Conservation (phyloP, 2,888 invertebrate genomes). For the Pycnomerus fuliginosus region DNA sequence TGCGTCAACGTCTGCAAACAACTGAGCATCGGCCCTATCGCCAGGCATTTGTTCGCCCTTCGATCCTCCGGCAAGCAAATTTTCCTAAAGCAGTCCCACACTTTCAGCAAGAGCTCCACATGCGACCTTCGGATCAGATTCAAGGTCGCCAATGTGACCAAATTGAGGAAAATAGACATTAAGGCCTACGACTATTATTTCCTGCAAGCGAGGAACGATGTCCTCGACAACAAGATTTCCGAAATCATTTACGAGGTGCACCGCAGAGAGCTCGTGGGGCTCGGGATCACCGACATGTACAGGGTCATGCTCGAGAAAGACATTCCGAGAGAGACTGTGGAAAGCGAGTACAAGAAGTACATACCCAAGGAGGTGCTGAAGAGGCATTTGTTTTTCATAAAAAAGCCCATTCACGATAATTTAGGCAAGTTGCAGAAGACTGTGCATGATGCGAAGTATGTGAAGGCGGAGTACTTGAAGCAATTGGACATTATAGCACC, state of each 20-base stretch:
- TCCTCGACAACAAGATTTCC: slow-evolving; percentile 74
- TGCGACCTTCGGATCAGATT: slow-evolving; percentile 78
- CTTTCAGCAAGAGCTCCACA: slow-evolving; percentile 54
- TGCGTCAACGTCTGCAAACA: slow-evolving; percentile 70
- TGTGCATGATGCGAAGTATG: slow-evolving; percentile 65
- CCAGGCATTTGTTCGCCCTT: slow-evolving; percentile 76
- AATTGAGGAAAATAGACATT: slow-evolving; percentile 67
- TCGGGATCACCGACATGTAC: slow-evolving; percentile 86
- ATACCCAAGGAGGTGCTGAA: slow-evolving; percentile 77
- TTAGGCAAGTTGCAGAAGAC: slow-evolving; percentile 60
- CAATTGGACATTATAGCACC: slow-evolving; percentile 79
- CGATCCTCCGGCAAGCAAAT: slow-evolving; percentile 60
- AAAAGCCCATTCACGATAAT: slow-evolving; percentile 71
- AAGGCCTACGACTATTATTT: slow-evolving; percentile 84
- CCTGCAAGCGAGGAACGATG: slow-evolving; percentile 80
- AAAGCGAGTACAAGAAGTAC: slow-evolving; percentile 78
- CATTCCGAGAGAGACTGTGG: slow-evolving; percentile 65
- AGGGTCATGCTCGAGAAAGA: slow-evolving; percentile 78
- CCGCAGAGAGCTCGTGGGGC: slow-evolving; percentile 75
- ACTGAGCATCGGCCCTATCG: slow-evolving; percentile 72
- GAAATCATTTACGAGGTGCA: slow-evolving; percentile 78
- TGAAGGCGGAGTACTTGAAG: slow-evolving; percentile 79
- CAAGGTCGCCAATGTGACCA: slow-evolving; percentile 66
- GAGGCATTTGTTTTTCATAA: slow-evolving; percentile 73
- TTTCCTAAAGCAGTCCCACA: slow-evolving; percentile 70